These are phyloP conservation scores for Aphelenchoides besseyi DNA, from an alignment of 1,140 invertebrate species.

Conservation along the genomic window DNA sequence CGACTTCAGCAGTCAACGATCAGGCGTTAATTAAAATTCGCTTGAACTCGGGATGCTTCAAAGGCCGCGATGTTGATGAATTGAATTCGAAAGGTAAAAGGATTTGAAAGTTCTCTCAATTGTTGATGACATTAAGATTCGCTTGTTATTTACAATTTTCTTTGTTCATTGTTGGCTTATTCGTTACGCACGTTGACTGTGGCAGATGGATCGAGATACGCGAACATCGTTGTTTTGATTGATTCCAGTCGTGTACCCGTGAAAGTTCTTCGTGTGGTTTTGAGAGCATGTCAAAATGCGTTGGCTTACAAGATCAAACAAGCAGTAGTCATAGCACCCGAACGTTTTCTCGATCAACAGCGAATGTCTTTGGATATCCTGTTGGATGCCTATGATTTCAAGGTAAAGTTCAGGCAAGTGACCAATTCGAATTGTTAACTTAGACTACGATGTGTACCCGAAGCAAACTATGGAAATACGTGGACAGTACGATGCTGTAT, in stretches of 20 bases:
- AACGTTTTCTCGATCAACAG: slow-evolving; percentile 38
- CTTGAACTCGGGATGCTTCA: slow-evolving; percentile 29
- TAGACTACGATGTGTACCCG: slow-evolving; percentile 42
- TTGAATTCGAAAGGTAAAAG: slow-evolving; percentile 32
- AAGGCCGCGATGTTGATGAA: slow-evolving; percentile 28
- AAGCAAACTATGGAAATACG: slow-evolving; percentile 44
- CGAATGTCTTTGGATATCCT: slow-evolving; percentile 39
- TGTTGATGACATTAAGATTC: slow-evolving; percentile 33
- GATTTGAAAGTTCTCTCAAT: background rate
- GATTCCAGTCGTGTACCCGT: slow-evolving; percentile 42
- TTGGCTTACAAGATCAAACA: slow-evolving; percentile 48
- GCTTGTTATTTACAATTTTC: slow-evolving; percentile 44
- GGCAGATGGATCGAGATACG: slow-evolving; percentile 2
- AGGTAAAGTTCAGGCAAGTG: slow-evolving; percentile 30
- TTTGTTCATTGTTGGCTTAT: slow-evolving; percentile 44
- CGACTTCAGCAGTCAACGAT: background rate
- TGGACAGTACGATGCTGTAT: slow-evolving; percentile 30
- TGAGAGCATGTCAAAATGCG: slow-evolving; percentile 47
- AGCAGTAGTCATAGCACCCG: slow-evolving; percentile 40
- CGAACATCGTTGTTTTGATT: slow-evolving; percentile 42
- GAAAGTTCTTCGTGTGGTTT: slow-evolving; percentile 38
- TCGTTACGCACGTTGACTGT: slow-evolving; percentile 31
- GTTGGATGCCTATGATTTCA: slow-evolving; percentile 45
- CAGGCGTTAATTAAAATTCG: slow-evolving; percentile 25
- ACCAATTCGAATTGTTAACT: slow-evolving; percentile 15